Percentiles rank a stretch among this genome's conserved stretches.
These are phyloP conservation scores for Hydractinia symbiolongicarpus DNA, from an alignment of 30 jellyfish, hydroid and myxozoan genomes.

Conservation along the genomic window DNA sequence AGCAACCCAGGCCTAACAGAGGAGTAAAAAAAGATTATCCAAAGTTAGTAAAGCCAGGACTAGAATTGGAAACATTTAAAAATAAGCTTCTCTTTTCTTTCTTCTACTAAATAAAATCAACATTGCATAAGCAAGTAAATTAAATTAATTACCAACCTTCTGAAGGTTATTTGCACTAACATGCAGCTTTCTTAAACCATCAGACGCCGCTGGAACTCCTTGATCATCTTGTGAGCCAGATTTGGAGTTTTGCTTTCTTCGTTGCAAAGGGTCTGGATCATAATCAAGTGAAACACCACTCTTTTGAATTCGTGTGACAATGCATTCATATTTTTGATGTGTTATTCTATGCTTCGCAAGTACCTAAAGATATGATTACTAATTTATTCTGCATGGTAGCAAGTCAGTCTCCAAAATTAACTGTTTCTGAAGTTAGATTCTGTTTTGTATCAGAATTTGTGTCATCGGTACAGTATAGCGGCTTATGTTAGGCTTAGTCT, in stretches of 20 bases:
- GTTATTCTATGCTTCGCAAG: slow-evolving; percentile 73
- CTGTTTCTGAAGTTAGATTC: background rate
- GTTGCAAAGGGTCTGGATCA: slow-evolving; percentile 73
- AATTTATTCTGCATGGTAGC: background rate
- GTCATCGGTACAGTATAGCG: too few species aligned
- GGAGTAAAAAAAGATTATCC: background rate
- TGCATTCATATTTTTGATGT: slow-evolving; percentile 80
- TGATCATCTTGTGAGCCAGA: slow-evolving; percentile 55
- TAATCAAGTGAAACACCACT: slow-evolving; percentile 69
- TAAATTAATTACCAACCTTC: slow-evolving; percentile 27
- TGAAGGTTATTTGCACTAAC: slow-evolving; percentile 79
- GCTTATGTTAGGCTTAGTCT: too few species aligned
- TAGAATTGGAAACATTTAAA: background rate
- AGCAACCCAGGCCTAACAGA: slow-evolving; percentile 82
- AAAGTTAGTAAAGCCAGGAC: background rate
- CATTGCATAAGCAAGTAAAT: too few species aligned
- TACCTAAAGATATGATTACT: slow-evolving; percentile 24
- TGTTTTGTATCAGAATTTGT: background rate
- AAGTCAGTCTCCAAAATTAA: background rate
- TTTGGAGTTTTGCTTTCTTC: slow-evolving; percentile 49
- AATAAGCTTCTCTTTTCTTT: background rate
- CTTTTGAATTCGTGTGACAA: slow-evolving; percentile 77
- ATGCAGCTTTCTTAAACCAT: slow-evolving; percentile 61
- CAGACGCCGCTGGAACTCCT: slow-evolving; percentile 44
- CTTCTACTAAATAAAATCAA: too few species aligned